phyloP scores from a whole-genome alignment of 1,140 invertebrate genomes.

The Ganaspis sp. region DNA sequence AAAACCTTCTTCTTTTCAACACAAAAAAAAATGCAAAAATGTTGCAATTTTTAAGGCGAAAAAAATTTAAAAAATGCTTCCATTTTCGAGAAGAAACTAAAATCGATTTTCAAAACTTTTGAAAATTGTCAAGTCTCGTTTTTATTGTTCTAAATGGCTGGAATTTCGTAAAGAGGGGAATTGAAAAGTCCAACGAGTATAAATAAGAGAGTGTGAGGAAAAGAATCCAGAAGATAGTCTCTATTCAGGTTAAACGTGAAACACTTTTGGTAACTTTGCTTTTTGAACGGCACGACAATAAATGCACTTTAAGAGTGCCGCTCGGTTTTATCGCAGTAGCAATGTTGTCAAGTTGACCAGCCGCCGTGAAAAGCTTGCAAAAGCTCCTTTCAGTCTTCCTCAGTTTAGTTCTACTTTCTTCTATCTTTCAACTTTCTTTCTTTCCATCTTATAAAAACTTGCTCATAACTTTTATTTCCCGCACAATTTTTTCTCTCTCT shows the following conservation, averaged over 20 bases:
- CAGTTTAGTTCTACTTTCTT: slow-evolving; percentile 3
- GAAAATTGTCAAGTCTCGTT: no score
- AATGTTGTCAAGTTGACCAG: slow-evolving; percentile 27
- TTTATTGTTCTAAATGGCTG: background rate
- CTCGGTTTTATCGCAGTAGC: slow-evolving; percentile 9
- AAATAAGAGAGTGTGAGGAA: background rate
- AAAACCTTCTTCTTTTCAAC: no score
- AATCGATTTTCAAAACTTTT: background rate
- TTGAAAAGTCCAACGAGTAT: background rate
- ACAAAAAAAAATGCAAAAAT: no score
- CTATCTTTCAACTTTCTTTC: background rate
- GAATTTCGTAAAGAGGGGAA: background rate
- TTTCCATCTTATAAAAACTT: background rate
- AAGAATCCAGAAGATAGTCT: slow-evolving; percentile 16
- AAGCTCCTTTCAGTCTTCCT: slow-evolving; percentile 15
- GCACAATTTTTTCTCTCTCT: background rate
- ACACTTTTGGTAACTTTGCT: slow-evolving; percentile 28
- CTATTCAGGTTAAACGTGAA: slow-evolving; percentile 20
- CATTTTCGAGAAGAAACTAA: no score
- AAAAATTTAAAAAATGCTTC: no score
- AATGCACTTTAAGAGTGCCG: slow-evolving; percentile 28
- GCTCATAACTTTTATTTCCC: background rate
- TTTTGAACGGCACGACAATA: slow-evolving; percentile 24
- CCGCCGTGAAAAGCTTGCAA: slow-evolving; percentile 22
- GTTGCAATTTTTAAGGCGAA: no score